phyloP scores from a whole-genome alignment of 2,888 invertebrate genomes.

The Bibio marci region DNA sequence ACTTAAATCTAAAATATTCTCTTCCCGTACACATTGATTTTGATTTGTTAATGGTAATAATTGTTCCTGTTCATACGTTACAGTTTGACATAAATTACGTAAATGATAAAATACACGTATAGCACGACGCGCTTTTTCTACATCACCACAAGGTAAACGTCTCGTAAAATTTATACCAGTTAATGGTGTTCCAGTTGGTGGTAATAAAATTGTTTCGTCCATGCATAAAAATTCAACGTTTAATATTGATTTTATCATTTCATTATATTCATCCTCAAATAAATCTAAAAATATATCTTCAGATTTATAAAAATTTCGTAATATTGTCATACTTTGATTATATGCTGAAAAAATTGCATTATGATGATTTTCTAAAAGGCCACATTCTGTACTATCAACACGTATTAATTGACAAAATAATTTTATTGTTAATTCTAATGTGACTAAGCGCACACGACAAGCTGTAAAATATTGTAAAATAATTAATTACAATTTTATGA shows the following conservation, averaged over 20 bases:
- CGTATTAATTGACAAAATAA: constrained; percentile 52
- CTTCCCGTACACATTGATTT: constrained; percentile 76
- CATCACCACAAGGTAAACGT: constrained; percentile 89
- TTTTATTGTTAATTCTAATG: constrained; percentile 74
- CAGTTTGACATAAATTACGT: constrained; percentile 58
- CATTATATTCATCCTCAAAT: constrained; percentile 95
- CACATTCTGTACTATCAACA: constrained; percentile 16
- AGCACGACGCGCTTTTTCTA: constrained; percentile 71
- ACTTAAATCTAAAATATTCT: constrained; percentile 93
- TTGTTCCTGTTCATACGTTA: constrained; percentile 67
- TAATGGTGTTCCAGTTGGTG: constrained; percentile 90
- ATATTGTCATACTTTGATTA: constrained; percentile 65
- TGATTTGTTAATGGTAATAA: constrained; percentile 82
- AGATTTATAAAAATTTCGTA: constrained; percentile 88
- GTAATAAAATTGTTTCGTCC: constrained; percentile 87
- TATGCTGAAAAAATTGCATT: constrained; percentile 48
- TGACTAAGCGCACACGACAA: constrained; percentile 78
- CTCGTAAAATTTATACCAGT: constrained; percentile 91
- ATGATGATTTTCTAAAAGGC: constrained; percentile 29
- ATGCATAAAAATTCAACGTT: constrained; percentile 93
- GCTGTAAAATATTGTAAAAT: constrained; percentile 33
- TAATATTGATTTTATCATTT: constrained; percentile 69
- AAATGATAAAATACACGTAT: constrained; percentile 87
- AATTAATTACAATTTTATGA: neutral
- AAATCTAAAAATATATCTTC: constrained; percentile 97